Evolutionary conservation across 2,888 invertebrate genomes (phyloP), one percentile per base, ranked within the genome.

Genomic region (Carcina quercana): DNA sequence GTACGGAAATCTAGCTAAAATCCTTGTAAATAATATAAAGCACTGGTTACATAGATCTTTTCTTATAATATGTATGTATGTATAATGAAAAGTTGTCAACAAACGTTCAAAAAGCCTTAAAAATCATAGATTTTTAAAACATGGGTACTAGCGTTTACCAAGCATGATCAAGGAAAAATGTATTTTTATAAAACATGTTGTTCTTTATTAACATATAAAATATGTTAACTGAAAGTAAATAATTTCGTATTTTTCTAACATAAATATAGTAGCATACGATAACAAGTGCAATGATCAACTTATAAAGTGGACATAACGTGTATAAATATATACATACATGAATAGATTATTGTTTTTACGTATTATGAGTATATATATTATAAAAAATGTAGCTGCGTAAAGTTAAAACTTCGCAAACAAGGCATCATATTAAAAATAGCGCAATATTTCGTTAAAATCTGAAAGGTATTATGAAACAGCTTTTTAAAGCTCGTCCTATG

Each of bases 141-240:
- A 71, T 78, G 72, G 76, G 76, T 76, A 78, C 78, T 79, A 79
- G 78, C 70, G 72, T 68, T 78, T 70, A 59, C 64, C 63, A 72
- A 69, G 57, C 43, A 57, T 51, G 68, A 71, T 60, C 71, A 63
- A 59, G 46, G 56, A 55, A 67, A 75, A 66, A 79, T 80, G 79
- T 82, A 82, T 82, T 82, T 82, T 82, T 82, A 78, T 80, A 80
- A 75, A 78, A 62, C 71, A 76, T 80, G 79, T 82, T 79, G 76
- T 76, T 76, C 76, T 82, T 78, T 78, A 80, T 75, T 80, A 80
- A 80, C 80, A 80, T 82, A 80, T 80, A 69, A 70, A 68, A 82
- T 82, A 80, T 82, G 82, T 82, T 80, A 76, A 78, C 72, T 71
- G 65, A 79, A 80, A 79, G 79, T 80, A 78, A 76, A 79, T 80